phyloP scores from a whole-genome alignment of 2,113 vertebrate species.

The Notothenia rossii region DNA sequence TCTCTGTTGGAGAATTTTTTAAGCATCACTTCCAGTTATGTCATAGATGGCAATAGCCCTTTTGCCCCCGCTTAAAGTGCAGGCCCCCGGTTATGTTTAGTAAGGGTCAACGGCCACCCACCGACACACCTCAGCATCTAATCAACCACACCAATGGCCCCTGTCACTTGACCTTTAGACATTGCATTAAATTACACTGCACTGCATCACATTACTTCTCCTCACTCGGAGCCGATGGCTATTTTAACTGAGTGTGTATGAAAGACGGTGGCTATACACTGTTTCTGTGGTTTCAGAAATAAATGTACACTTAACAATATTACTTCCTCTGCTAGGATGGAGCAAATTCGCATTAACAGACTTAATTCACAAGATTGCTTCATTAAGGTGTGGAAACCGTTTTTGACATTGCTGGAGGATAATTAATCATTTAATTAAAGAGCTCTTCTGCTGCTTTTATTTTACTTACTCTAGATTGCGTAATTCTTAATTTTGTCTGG shows the following conservation, averaged over 20 bases:
- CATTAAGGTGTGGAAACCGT: too few relatives aligned
- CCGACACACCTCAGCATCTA: slow-evolving; percentile 31
- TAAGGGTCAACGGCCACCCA: slow-evolving; percentile 3
- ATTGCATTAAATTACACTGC: slow-evolving; percentile 40
- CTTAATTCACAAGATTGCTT: too few relatives aligned
- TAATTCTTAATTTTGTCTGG: too few relatives aligned
- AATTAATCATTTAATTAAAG: too few relatives aligned
- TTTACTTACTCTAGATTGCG: too few relatives aligned
- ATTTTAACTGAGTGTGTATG: slow-evolving; percentile 8
- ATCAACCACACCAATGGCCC: slow-evolving; percentile 14
- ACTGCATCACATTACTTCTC: slow-evolving; percentile 37
- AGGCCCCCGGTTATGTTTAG: slow-evolving; percentile 9
- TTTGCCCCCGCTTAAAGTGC: background rate
- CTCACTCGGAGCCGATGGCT: slow-evolving; percentile 38
- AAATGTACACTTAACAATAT: background rate
- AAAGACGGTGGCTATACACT: slow-evolving; percentile 9
- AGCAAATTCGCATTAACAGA: too few relatives aligned
- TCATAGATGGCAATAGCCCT: background rate
- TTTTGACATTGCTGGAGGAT: too few relatives aligned
- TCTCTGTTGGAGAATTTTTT: background rate
- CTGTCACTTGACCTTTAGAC: slow-evolving; percentile 47
- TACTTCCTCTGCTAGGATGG: background rate
- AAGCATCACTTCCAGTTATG: background rate
- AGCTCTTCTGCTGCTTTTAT: too few relatives aligned
- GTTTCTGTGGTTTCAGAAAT: background rate